Base-by-base conservation (phyloP, 2,797 vertebrate species). In the Clamator glandarius region DNA sequence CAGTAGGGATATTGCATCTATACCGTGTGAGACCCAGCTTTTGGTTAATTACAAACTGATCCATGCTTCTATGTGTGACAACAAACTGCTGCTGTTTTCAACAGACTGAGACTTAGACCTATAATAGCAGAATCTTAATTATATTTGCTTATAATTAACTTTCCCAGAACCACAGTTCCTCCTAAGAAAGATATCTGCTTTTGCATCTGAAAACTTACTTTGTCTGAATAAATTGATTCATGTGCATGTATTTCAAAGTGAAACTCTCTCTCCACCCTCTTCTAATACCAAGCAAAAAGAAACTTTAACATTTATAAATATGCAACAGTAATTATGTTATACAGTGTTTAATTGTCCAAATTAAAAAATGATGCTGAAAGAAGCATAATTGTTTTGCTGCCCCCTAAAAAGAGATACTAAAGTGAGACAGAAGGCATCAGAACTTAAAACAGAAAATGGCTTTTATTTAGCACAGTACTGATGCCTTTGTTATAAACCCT, bases 61-160 rank as follows among this genome's bases (percentile, higher is more conserved):
- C 80, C 88, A 63, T 9, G 54, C 61, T 89, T 72, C 90, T 69
- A 19, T 31, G 70, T 89, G 35, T 80, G 93, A 91, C 72, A 92
- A 25, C 46, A 83, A 62, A 55, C 89, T 91, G 66, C 70, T 86
- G 66, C 82, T 91, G 66, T 89, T 95, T 94, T 81, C 84, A 95
- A 42, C 25, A 92, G 77, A 88, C 33, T 62, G 59, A 95, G 66
- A 69, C 51, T 86, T 59, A 88, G 63, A 86, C 33, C 36, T 91
- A 19, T 55, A 96, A 96, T 50, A 75, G 83, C 66, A 93, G 66
- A 93, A 88, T 78, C 63, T 90, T 94, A 90, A 96, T 90, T 91
- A 91, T 55, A 48, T 78, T 92, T 92, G 82, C 69, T 67, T 82
- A 7, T 91, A 91, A 95, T 90, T 95, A 84, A 82, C 78, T 82